phyloP scores from a whole-genome alignment of 2,113 vertebrate genomes.

The Sorex fumeus region DNA sequence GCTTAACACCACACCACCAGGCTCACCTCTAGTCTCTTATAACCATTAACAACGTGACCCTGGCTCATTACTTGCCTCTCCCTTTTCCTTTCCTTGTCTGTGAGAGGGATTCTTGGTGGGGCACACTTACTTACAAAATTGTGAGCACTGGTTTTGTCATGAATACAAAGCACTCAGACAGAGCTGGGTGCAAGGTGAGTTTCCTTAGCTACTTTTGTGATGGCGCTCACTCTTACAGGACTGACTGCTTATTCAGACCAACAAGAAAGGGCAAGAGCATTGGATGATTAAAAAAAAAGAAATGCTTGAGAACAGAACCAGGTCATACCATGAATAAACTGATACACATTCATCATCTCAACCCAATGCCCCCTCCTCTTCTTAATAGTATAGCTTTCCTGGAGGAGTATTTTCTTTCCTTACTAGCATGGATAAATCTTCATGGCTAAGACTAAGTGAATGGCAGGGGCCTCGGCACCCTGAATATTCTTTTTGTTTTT shows the following conservation, averaged over 20 bases:
- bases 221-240: neutral
- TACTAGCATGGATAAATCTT: neutral
- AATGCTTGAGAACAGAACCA: neutral
- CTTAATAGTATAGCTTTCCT: too few relatives aligned
- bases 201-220: neutral
- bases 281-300: neutral
- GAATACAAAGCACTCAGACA: neutral
- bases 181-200: fast-evolving
- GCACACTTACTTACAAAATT: neutral
- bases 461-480: neutral
- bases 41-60: fast-evolving
- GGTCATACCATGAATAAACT: neutral
- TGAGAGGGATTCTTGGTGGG: neutral
- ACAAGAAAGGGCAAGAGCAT: neutral
- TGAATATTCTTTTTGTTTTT: neutral
- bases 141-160: neutral
- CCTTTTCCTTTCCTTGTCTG: neutral
- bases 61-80: neutral
- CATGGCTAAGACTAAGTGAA: neutral
- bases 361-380: too few relatives aligned
- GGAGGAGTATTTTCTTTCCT: too few relatives aligned
- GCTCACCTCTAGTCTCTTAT: neutral
- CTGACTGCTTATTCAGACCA: neutral
- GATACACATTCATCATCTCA: too few relatives aligned
- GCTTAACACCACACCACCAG: fast-evolving